phyloP scores from a whole-genome alignment of 2,888 invertebrate species.

The Apomyelois bistriatella region DNA sequence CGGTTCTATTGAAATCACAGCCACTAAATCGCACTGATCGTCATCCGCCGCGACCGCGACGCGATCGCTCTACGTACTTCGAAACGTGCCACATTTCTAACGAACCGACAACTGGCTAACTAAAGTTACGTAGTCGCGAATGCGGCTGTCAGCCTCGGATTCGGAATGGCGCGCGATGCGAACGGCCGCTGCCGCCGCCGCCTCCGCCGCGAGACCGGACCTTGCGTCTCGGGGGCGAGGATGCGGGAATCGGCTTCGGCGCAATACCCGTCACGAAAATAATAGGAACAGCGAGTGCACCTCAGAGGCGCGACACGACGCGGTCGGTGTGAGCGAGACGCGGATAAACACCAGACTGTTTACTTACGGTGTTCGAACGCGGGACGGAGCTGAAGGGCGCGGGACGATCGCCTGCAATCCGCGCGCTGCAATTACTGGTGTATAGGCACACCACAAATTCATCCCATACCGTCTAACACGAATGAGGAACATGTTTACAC shows the following conservation, averaged over 20 bases:
- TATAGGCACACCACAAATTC: conserved; percentile 65
- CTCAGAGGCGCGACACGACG: conserved; percentile 78
- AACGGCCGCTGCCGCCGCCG: conserved; percentile 75
- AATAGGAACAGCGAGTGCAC: conserved; percentile 80
- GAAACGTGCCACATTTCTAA: conserved; percentile 66
- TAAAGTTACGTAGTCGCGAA: conserved; percentile 65
- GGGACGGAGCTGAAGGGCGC: conserved; percentile 60
- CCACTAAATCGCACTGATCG: conserved; percentile 32
- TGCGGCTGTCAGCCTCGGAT: conserved; percentile 74
- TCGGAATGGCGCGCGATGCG: conserved; percentile 75
- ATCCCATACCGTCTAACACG: conserved; percentile 61
- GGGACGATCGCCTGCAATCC: conserved; percentile 74
- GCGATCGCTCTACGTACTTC: conserved; percentile 39
- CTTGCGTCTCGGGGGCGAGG: conserved; percentile 78
- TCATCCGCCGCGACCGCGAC: conserved; percentile 45
- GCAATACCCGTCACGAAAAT: conserved; percentile 81
- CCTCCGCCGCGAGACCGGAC: conserved; percentile 76
- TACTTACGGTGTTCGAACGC: conserved; percentile 77
- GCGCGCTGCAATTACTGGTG: conserved; percentile 76
- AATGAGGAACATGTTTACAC: conserved; percentile 32
- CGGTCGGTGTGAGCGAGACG: conserved; percentile 79
- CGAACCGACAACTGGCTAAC: conserved; percentile 50
- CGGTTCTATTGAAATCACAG: conserved; percentile 41
- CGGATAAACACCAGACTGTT: conserved; percentile 80
- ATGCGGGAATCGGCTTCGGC: conserved; percentile 80